Evolutionary conservation across 2,888 invertebrate genomes (phyloP).

Genomic region (Lithodes maja): DNA sequence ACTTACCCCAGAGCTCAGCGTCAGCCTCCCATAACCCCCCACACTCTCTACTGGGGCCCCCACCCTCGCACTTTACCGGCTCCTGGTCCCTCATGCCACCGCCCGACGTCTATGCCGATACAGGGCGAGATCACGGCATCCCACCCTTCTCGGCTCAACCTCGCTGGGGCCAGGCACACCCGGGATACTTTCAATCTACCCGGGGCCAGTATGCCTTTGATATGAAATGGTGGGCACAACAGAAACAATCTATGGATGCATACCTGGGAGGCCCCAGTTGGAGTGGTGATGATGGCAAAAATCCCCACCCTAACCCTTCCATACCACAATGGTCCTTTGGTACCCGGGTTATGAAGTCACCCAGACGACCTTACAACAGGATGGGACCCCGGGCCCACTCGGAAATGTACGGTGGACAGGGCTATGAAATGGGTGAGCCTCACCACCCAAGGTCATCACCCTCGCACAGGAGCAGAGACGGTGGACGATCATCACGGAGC

Average conservation of each 20-base stretch:
- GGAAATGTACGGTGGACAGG: slow-evolving; percentile 12
- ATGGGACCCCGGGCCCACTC: not conserved
- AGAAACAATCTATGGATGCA: slow-evolving; percentile 60
- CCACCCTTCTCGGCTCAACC: slow-evolving; percentile 37
- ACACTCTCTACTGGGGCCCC: slow-evolving; percentile 52
- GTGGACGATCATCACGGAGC: slow-evolving; percentile 8
- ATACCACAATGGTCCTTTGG: slow-evolving; percentile 67
- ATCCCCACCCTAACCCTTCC: slow-evolving; percentile 27
- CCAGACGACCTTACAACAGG: slow-evolving; percentile 33
- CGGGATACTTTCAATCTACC: slow-evolving; percentile 45
- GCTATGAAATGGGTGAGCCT: slow-evolving; percentile 10
- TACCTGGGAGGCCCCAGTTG: slow-evolving; percentile 58
- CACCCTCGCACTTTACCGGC: slow-evolving; percentile 34
- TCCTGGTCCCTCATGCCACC: slow-evolving; percentile 38
- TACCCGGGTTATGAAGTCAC: slow-evolving; percentile 43
- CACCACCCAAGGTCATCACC: slow-evolving; percentile 30
- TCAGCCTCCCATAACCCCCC: slow-evolving; percentile 39
- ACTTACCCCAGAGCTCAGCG: slow-evolving; percentile 38
- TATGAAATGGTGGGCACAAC: slow-evolving; percentile 67
- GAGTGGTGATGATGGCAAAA: slow-evolving; percentile 44
- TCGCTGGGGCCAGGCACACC: slow-evolving; percentile 60
- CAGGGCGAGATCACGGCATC: slow-evolving; percentile 35
- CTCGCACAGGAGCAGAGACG: not conserved
- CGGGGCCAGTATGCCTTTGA: slow-evolving; percentile 51
- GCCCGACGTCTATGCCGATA: slow-evolving; percentile 39